These are phyloP conservation scores for Eupithecia insigniata DNA, from an alignment of 2,888 invertebrate species.

Conservation along the genomic window DNA sequence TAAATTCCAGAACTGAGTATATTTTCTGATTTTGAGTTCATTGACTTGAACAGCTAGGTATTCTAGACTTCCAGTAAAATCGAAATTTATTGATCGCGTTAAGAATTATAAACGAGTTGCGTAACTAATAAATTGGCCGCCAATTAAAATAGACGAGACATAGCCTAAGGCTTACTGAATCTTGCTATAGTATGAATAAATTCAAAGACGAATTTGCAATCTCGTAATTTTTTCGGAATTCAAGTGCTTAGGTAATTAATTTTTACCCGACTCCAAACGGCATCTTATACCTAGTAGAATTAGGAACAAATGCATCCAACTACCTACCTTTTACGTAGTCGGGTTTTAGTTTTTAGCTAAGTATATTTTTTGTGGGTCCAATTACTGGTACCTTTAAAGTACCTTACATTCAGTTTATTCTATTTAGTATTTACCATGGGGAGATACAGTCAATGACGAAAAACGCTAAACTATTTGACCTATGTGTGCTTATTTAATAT, in stretches of 20 bases:
- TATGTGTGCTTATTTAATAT: not conserved
- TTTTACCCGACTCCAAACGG: too few species aligned
- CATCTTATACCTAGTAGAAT: too few species aligned
- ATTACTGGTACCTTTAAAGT: not conserved
- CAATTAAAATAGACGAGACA: constrained; percentile 19
- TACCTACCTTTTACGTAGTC: too few species aligned
- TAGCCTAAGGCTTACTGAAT: not conserved
- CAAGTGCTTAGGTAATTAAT: not conserved
- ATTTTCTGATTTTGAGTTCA: not conserved
- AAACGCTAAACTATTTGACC: not conserved
- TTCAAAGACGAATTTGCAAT: not conserved
- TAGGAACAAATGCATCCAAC: too few species aligned
- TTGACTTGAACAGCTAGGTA: not conserved
- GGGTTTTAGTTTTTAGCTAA: too few species aligned
- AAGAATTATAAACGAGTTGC: not conserved
- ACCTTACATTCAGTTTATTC: too few species aligned
- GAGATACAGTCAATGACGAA: not conserved
- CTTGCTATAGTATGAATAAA: not conserved
- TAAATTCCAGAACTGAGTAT: not conserved
- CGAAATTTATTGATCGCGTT: not conserved
- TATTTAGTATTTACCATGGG: not conserved
- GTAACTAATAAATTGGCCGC: constrained; percentile 18
- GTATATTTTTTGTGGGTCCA: too few species aligned
- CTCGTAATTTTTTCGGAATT: not conserved
- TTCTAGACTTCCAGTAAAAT: not conserved